Conservation (phyloP, 2,888 invertebrate genomes). For the Mystacides longicornis region DNA sequence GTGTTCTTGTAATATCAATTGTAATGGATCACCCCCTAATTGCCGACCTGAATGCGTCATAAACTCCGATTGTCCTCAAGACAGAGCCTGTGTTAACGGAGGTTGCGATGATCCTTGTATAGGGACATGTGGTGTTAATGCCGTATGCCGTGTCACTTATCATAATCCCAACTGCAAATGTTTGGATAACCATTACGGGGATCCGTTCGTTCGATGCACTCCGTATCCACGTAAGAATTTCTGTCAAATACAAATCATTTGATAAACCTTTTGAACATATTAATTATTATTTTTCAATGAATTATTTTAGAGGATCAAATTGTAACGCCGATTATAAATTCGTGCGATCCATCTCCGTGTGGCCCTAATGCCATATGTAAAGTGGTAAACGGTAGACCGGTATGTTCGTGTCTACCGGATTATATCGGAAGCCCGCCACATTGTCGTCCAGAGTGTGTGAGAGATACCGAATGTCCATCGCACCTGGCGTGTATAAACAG, state of each 20-base stretch:
- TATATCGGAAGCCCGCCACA: conserved; percentile 56
- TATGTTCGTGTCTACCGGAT: conserved; percentile 52
- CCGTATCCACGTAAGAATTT: conserved; percentile 36
- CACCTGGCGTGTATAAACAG: conserved; percentile 46
- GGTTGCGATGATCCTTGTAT: conserved; percentile 76
- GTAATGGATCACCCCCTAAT: conserved; percentile 56
- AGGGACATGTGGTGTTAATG: conserved; percentile 65
- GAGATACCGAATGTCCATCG: conserved; percentile 47
- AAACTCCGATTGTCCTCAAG: conserved; percentile 68
- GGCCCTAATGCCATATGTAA: conserved; percentile 58
- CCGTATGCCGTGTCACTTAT: conserved; percentile 64
- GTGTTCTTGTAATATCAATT: conserved; percentile 55
- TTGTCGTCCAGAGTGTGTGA: conserved; percentile 59
- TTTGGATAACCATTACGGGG: conserved; percentile 57
- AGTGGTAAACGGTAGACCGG: conserved; percentile 44
- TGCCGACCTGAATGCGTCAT: conserved; percentile 75
- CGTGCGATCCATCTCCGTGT: conserved; percentile 57
- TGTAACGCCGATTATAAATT: conserved; percentile 36
- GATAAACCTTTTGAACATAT: background rate
- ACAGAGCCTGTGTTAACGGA: conserved; percentile 65
- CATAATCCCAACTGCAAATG: conserved; percentile 69
- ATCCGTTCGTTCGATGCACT: conserved; percentile 59
- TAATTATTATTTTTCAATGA: background rate
- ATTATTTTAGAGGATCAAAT: conserved; percentile 21
- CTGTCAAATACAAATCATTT: background rate